Conservation (phyloP, 2,888 invertebrate genomes). For the Meiosimyza decipiens region DNA sequence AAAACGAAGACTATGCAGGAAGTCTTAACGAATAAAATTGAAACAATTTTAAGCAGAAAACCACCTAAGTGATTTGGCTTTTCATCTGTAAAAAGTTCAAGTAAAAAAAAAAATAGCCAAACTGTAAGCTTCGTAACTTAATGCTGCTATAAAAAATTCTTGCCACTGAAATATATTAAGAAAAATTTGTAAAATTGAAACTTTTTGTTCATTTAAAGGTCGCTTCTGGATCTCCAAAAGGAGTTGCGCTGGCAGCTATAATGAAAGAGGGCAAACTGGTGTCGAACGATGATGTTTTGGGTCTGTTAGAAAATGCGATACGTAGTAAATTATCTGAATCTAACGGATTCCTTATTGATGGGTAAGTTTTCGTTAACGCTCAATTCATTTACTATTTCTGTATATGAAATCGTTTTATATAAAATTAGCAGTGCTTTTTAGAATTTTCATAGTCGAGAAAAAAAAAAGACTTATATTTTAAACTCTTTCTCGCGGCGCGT, state of each 20-base stretch:
- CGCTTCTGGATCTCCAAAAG: constrained; percentile 86
- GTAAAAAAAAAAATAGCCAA: too few relatives aligned
- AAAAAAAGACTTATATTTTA: not conserved
- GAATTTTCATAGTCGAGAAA: not conserved
- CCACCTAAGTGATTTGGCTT: too few relatives aligned
- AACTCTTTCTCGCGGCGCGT: too few relatives aligned
- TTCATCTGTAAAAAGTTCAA: too few relatives aligned
- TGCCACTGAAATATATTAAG: not conserved
- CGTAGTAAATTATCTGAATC: constrained; percentile 71
- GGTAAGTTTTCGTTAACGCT: constrained; percentile 60
- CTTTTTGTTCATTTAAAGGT: constrained; percentile 65
- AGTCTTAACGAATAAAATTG: too few relatives aligned
- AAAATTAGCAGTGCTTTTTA: not conserved
- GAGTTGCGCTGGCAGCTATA: constrained; percentile 82
- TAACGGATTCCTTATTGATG: constrained; percentile 91
- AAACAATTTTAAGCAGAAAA: too few relatives aligned
- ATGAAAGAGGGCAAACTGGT: constrained; percentile 93
- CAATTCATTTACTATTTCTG: not conserved
- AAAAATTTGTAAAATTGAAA: not conserved
- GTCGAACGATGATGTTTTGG: constrained; percentile 87
- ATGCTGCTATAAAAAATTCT: too few relatives aligned
- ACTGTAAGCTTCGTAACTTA: too few relatives aligned
- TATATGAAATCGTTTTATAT: not conserved
- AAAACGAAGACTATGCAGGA: too few relatives aligned
- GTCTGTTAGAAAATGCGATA: constrained; percentile 88